A percentile compares a stretch with the other conserved stretches of the same genome.
phyloP scores from a whole-genome alignment of 2,113 vertebrate genomes.

The Sitta europaea region DNA sequence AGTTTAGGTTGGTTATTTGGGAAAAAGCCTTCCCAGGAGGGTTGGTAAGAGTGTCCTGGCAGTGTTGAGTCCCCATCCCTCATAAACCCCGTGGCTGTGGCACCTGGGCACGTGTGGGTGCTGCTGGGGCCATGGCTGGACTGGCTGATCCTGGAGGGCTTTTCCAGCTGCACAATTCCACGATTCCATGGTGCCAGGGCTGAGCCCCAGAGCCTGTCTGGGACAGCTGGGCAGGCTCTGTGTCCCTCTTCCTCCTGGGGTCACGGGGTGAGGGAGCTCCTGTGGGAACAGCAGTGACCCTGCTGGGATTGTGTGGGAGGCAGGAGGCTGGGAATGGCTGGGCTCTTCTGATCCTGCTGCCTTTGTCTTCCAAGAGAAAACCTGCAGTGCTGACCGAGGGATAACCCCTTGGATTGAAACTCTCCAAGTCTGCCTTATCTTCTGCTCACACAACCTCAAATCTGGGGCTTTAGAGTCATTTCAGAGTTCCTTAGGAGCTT shows the following conservation, averaged over 20 bases:
- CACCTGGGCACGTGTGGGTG: background rate
- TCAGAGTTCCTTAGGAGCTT: rapidly evolving
- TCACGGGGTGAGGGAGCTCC: background rate
- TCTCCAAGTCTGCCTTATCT: rapidly evolving
- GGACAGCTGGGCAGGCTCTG: background rate
- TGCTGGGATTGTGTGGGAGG: background rate
- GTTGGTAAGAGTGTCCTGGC: background rate
- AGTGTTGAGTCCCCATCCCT: background rate
- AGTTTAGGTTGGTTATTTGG: no score
- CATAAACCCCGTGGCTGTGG: background rate
- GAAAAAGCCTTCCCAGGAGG: background rate
- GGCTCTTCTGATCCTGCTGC: background rate
- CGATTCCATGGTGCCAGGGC: rapidly evolving
- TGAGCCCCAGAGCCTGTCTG: background rate
- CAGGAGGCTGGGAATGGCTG: background rate
- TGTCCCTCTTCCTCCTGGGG: background rate
- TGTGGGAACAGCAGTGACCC: background rate
- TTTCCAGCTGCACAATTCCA: rapidly evolving
- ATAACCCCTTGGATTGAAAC: background rate
- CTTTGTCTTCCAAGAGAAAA: background rate
- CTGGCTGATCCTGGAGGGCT: background rate
- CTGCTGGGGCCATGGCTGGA: rapidly evolving
- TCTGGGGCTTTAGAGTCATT: background rate
- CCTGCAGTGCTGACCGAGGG: background rate
- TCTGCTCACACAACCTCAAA: background rate